phyloP scores from a whole-genome alignment of 2,113 vertebrate genomes.

The Oenanthe melanoleuca region DNA sequence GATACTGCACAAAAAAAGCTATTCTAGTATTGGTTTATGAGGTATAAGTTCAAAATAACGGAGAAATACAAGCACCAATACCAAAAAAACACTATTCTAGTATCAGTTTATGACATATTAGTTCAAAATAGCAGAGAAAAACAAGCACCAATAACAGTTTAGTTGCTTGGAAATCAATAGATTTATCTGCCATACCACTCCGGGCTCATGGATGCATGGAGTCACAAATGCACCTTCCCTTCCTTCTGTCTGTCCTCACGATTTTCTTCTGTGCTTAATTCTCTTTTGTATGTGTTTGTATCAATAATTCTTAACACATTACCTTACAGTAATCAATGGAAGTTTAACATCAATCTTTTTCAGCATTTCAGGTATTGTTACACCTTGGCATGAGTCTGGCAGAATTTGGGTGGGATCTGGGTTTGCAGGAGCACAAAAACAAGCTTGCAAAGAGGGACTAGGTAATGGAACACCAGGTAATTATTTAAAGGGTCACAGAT shows the following conservation, averaged over 20 bases:
- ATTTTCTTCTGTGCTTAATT: not conserved
- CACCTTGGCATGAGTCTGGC: slow-evolving; percentile 15
- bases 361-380: slow-evolving; percentile 11
- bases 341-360: slow-evolving; percentile 55
- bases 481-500: slow-evolving; percentile 58
- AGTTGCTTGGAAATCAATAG: slow-evolving; percentile 12
- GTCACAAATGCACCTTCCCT: not conserved
- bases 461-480: slow-evolving; percentile 39
- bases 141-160: not conserved
- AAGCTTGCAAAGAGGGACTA: not conserved
- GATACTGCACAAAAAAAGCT: not conserved
- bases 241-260: not conserved
- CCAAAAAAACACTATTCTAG: not conserved
- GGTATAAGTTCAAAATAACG: not conserved
- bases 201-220: not conserved
- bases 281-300: not conserved
- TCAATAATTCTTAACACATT: slow-evolving; percentile 56
- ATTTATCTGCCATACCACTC: not conserved
- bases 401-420: slow-evolving; percentile 9
- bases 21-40: not conserved
- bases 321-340: slow-evolving; percentile 48
- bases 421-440: slow-evolving; percentile 8
- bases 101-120: not conserved
- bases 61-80: not conserved
- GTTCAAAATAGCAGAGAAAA: not conserved